Evolutionary conservation across 2,113 vertebrate genomes (phyloP).

Genomic region (Malurus elegans): DNA sequence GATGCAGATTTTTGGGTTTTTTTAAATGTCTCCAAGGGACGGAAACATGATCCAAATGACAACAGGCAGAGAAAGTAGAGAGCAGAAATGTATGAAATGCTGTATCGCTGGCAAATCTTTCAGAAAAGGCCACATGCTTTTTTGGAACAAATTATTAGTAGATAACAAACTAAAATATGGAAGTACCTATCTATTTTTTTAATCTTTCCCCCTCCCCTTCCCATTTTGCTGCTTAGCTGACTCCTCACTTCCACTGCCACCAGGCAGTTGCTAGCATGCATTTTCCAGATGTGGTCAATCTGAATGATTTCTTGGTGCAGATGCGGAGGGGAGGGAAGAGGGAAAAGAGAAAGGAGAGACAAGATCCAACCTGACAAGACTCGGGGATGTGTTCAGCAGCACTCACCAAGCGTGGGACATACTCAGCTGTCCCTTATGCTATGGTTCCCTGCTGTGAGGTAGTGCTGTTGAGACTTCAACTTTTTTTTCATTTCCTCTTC

Average conservation of each 20-base stretch:
- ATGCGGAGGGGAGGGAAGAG: background rate
- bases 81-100: background rate
- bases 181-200: background rate
- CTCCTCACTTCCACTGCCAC: background rate
- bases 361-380: background rate
- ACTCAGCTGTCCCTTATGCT: background rate
- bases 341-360: background rate
- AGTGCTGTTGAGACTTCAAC: background rate
- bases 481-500: background rate
- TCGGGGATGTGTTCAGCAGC: background rate
- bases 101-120: background rate
- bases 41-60: background rate
- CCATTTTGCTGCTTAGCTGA: background rate
- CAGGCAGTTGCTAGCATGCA: background rate
- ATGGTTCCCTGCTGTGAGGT: background rate
- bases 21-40: background rate
- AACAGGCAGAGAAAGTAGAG: background rate
- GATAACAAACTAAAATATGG: background rate
- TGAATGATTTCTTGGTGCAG: background rate
- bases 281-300: background rate
- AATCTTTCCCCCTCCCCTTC: accelerated
- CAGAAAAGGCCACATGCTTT: background rate
- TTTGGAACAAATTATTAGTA: background rate
- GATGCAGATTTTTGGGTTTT: background rate
- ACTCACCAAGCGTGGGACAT: background rate